Evolutionary conservation across 2,797 vertebrate genomes (phyloP), one percentile per base, ranked within the genome.

Genomic region (Anolis apletophallus): DNA sequence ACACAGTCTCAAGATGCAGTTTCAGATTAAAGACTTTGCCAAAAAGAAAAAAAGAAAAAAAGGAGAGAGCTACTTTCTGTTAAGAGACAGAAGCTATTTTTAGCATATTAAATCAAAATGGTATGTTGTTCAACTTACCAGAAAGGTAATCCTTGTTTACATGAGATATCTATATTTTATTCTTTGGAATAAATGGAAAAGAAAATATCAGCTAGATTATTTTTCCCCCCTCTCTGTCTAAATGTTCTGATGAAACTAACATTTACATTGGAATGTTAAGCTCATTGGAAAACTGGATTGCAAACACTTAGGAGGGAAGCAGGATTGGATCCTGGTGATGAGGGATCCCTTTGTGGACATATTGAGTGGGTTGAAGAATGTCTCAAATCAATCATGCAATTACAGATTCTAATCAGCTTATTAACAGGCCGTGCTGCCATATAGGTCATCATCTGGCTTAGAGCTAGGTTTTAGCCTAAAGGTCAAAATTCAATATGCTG

Each of bases 381-480:
- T 73, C 64, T 59, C 73, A 88, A 80, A 78, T 85, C 82, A 93
- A 88, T 93, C 36, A 50, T 46, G 16, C 29, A 59, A 85, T 91
- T 91, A 67, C 36, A 73, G 73, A 76, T 76, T 91, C 61, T 82
- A 85, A 84, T 89, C 89, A 90, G 81, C 86, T 84, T 57, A 85
- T 88, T 92, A 93, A 57, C 0, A 67, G 87, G 79, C 88, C 90
- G 72, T 59, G 72, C 78, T 86, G 75, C 85, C 90, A 94, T 92
- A 73, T 93, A 93, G 93, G 93, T 91, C 91, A 92, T 76, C 71
- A 52, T 83, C 68, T 89, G 0, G 88, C 92, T 90, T 59, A 90
- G 75, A 93, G 92, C 85, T 92, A 92, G 74, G 72, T 88, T 85
- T 90, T 77, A 67, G 76, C 85, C 75, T 89, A 91, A 29, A 89